Percentiles rank a stretch among this genome's conserved stretches.
phyloP scores from a whole-genome alignment of 2,113 vertebrate genomes.

The Serinus canaria region DNA sequence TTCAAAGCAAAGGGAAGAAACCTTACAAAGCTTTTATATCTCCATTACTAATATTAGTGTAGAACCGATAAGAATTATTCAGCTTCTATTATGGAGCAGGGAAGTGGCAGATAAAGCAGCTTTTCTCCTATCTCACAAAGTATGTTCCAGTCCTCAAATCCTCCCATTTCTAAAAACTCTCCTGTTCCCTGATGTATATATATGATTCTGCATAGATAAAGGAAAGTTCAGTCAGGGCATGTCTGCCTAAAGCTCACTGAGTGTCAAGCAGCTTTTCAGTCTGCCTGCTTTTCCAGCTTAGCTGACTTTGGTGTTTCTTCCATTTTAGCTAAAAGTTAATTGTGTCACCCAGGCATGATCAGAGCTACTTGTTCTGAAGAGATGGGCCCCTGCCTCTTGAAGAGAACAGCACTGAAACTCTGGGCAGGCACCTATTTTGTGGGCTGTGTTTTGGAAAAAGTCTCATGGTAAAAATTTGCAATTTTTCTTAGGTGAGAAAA shows the following conservation, averaged over 20 bases:
- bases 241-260: neutral
- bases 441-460: neutral
- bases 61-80: neutral
- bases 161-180: neutral
- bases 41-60: neutral
- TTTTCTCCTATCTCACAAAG: slow-evolving; percentile 5
- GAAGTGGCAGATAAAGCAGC: neutral
- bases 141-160: neutral
- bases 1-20: neutral
- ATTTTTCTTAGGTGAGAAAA: neutral
- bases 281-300: neutral
- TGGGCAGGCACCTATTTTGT: neutral
- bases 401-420: neutral
- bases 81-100: neutral
- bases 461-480: neutral
- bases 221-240: neutral
- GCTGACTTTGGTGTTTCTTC: neutral
- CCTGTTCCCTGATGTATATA: neutral
- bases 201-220: neutral
- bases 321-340: neutral
- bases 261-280: neutral
- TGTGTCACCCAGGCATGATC: neutral
- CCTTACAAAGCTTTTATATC: neutral
- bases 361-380: neutral
- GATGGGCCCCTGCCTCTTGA: neutral